phyloP scores from a whole-genome alignment of 1,140 invertebrate species.

The Sarcophaga bullata region DNA sequence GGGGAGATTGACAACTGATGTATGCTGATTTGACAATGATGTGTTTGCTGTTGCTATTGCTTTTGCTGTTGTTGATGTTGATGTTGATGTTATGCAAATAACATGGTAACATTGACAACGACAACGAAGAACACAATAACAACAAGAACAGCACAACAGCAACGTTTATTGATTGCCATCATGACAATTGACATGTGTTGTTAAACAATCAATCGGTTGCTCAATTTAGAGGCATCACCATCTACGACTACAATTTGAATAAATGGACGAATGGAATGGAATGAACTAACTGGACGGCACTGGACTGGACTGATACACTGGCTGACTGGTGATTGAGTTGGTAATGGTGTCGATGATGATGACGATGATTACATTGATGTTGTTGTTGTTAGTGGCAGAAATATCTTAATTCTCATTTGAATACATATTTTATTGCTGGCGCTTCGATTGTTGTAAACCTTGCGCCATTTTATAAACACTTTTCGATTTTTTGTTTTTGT shows the following conservation, averaged over 20 bases:
- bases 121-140: neutral
- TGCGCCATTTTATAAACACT: conserved; percentile 25
- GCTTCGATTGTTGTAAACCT: neutral
- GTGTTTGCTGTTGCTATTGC: neutral
- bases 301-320: no score
- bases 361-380: neutral
- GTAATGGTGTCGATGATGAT: neutral
- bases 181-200: conserved; percentile 37
- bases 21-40: conserved; percentile 39
- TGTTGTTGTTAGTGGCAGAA: neutral
- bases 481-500: neutral
- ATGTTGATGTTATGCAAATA: conserved; percentile 39
- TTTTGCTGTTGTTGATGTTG: neutral
- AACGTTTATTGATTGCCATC: conserved; percentile 38
- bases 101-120: conserved; percentile 22
- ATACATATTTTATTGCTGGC: conserved; percentile 16
- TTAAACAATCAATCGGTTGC: conserved; percentile 24
- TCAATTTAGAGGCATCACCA: conserved; percentile 4
- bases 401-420: conserved; percentile 35
- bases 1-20: conserved; percentile 35
- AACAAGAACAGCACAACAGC: neutral
- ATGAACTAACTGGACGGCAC: no score
- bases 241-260: no score
- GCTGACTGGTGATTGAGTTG: no score
- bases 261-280: no score